phyloP scores from a whole-genome alignment of 2,888 invertebrate species.

The Marronus borbonicus region DNA sequence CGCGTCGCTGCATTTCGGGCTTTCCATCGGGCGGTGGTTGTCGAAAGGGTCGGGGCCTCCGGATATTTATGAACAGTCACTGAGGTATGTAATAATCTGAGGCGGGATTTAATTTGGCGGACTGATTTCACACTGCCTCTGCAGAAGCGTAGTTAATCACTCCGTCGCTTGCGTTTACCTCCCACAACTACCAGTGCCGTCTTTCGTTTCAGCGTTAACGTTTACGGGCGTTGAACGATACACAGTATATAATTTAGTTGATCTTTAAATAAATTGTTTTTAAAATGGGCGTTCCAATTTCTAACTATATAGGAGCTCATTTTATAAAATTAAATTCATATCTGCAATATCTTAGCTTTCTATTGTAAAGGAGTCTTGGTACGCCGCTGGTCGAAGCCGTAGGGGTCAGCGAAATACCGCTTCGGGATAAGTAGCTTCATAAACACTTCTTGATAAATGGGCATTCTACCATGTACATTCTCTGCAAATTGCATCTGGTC shows the following conservation, averaged over 20 bases:
- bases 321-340: neutral
- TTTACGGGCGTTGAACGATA: neutral
- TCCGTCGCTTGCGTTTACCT: constrained; percentile 56
- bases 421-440: constrained; percentile 69
- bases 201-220: too few species aligned
- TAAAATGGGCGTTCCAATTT: neutral
- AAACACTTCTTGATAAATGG: constrained; percentile 68
- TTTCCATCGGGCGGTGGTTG: constrained; percentile 10
- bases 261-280: neutral
- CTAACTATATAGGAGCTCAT: neutral
- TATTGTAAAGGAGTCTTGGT: constrained; percentile 14
- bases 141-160: constrained; percentile 71
- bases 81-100: constrained; percentile 82
- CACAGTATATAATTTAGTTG: neutral
- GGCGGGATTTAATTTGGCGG: constrained; percentile 82
- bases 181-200: constrained; percentile 54
- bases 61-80: constrained; percentile 81
- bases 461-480: constrained; percentile 70
- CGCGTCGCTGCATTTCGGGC: constrained; percentile 14
- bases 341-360: neutral
- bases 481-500: constrained; percentile 69
- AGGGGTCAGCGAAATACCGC: constrained; percentile 61
- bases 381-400: constrained; percentile 55
- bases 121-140: constrained; percentile 79
- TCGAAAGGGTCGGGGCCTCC: constrained; percentile 54